A percentile compares a stretch with the other conserved stretches of the same genome.
Conservation (phyloP, 2,113 vertebrate species). For the Chrysochloris asiatica region DNA sequence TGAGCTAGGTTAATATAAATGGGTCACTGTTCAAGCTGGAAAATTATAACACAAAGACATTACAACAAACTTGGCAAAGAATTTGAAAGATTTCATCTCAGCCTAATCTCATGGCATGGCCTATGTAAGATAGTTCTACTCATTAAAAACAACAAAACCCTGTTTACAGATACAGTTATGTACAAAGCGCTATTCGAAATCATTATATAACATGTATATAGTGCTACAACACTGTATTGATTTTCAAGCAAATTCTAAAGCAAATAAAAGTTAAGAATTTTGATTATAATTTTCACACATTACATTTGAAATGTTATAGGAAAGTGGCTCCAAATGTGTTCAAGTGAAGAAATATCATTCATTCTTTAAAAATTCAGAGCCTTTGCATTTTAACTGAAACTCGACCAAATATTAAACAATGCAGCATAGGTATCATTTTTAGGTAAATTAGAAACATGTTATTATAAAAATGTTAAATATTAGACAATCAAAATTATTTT, state of each 20-base stretch:
- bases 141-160: neutral
- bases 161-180: neutral
- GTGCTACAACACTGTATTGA: neutral
- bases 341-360: neutral
- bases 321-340: slow-evolving; percentile 25
- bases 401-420: neutral
- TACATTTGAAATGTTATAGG: neutral
- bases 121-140: neutral
- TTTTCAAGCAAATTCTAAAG: slow-evolving; percentile 18
- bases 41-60: neutral
- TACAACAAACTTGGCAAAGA: neutral
- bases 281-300: slow-evolving; percentile 30
- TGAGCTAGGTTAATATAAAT: slow-evolving; percentile 1
- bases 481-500: neutral
- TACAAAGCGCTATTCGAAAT: neutral
- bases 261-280: neutral
- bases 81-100: neutral
- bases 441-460: slow-evolving; percentile 13
- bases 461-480: neutral
- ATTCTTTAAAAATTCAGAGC: neutral
- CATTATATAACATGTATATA: neutral
- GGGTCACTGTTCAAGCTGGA: neutral
- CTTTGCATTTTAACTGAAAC: slow-evolving; percentile 20
- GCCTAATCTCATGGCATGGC: neutral
- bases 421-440: too few species aligned